A percentile compares a stretch with the other conserved stretches of the same genome.
Conservation (phyloP, 2,888 invertebrate genomes). For the Thymelicus lineola region DNA sequence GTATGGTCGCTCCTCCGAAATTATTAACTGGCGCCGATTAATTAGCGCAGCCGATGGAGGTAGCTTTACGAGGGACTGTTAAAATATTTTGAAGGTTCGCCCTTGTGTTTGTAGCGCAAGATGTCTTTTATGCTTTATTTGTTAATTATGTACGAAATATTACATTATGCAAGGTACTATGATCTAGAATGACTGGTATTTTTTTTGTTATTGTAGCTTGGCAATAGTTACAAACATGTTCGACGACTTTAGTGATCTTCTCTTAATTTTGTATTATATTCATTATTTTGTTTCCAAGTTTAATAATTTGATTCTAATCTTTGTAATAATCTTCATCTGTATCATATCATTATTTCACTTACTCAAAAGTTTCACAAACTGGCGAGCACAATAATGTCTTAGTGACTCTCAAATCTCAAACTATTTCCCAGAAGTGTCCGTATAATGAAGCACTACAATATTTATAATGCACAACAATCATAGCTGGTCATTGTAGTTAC, state of each 20-base stretch:
- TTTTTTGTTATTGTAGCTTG: too few relatives aligned
- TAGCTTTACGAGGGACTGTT: constrained; percentile 65
- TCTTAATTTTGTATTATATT: too few relatives aligned
- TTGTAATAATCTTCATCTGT: too few relatives aligned
- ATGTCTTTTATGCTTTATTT: constrained; percentile 36
- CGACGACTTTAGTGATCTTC: too few relatives aligned
- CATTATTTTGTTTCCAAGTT: too few relatives aligned
- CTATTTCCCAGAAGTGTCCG: not conserved
- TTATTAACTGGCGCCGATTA: constrained; percentile 80
- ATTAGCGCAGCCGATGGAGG: constrained; percentile 58
- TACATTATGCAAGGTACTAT: constrained; percentile 26
- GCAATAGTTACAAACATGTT: too few relatives aligned
- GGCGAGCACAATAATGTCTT: not conserved
- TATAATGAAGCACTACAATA: constrained; percentile 21
- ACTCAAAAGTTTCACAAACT: too few relatives aligned
- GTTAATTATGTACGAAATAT: constrained; percentile 28
- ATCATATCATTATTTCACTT: too few relatives aligned
- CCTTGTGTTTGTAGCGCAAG: constrained; percentile 55
- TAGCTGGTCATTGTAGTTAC: constrained; percentile 20
- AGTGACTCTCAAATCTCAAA: not conserved
- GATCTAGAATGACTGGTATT: not conserved
- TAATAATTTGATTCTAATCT: too few relatives aligned
- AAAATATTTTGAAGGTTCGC: constrained; percentile 62
- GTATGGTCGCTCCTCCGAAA: constrained; percentile 56
- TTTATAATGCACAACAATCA: constrained; percentile 16